phyloP scores from a whole-genome alignment of 1,140 invertebrate species.

The Brachionus paranguensis region DNA sequence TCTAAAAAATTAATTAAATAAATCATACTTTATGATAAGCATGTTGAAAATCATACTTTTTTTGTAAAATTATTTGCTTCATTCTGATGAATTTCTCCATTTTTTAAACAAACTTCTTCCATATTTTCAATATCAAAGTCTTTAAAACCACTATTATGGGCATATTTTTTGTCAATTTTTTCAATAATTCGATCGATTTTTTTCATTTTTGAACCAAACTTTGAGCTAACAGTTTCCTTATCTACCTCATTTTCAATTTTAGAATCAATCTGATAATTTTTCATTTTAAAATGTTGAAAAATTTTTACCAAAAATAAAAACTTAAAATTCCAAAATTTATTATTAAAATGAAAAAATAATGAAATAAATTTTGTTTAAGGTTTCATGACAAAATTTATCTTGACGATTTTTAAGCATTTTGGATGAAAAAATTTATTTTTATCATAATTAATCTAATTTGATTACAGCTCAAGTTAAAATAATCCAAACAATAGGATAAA shows the following conservation, averaged over 20 bases:
- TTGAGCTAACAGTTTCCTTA: background rate
- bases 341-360: background rate
- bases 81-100: background rate
- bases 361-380: background rate
- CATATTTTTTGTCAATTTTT: background rate
- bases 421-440: background rate
- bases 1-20: constrained; percentile 41
- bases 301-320: too few species aligned
- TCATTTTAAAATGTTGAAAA: background rate
- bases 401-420: background rate
- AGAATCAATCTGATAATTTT: background rate
- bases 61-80: background rate
- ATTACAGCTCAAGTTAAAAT: background rate
- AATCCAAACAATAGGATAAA: background rate
- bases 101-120: background rate
- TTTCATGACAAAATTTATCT: background rate
- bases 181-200: background rate
- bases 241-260: background rate
- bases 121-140: background rate
- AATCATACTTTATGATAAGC: too few species aligned
- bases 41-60: background rate
- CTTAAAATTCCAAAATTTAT: background rate
- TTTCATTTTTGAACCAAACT: background rate
- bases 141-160: background rate
- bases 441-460: background rate